These are phyloP conservation scores for Pseudopipra pipra DNA, from an alignment of 2,113 vertebrate genomes.

Conservation along the genomic window DNA sequence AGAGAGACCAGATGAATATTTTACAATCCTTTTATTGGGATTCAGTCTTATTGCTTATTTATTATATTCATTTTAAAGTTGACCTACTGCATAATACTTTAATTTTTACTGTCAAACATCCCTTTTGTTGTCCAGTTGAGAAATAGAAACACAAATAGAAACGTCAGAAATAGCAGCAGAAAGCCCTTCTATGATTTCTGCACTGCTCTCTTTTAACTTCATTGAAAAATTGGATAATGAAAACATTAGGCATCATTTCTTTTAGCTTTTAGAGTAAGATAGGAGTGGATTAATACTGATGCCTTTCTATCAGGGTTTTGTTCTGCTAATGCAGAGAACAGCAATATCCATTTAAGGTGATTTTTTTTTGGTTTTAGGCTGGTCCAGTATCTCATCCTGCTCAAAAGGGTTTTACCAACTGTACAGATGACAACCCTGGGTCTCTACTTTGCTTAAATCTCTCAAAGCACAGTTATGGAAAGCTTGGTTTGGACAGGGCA, in stretches of 20 bases:
- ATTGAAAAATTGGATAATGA: not conserved
- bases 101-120: not conserved
- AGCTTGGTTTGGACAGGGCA: not conserved
- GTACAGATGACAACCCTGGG: not conserved
- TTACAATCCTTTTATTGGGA: not conserved
- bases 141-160: not conserved
- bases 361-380: not conserved
- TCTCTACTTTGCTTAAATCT: not conserved
- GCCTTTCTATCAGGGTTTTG: not conserved
- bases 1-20: not conserved
- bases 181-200: not conserved
- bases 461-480: rapidly evolving
- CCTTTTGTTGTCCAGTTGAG: not conserved
- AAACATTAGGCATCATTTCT: not conserved
- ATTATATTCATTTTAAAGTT: not conserved
- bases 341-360: not conserved
- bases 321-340: not conserved
- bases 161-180: not conserved
- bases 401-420: not conserved
- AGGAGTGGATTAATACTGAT: not conserved
- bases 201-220: not conserved
- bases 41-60: not conserved
- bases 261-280: not conserved
- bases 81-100: not conserved
- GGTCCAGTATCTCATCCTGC: not conserved